Evolutionary conservation across 2,113 vertebrate genomes (phyloP).

Genomic region (Globicephala melas): DNA sequence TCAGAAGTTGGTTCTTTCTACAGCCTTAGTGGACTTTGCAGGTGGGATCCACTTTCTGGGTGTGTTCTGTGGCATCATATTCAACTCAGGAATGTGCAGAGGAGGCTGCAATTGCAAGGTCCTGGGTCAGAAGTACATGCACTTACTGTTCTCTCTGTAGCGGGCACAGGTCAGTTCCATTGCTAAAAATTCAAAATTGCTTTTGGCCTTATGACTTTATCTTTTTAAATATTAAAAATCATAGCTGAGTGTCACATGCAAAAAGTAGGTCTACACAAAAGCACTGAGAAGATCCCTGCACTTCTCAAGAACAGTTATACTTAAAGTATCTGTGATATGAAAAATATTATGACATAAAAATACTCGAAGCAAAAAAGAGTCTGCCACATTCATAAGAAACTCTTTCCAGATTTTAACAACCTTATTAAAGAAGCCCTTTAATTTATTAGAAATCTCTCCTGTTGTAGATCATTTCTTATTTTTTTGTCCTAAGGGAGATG

Average conservation of each 20-base stretch:
- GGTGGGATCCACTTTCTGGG: not conserved
- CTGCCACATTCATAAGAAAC: conserved; percentile 37
- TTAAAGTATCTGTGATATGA: conserved; percentile 37
- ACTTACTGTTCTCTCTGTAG: not conserved
- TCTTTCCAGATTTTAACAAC: conserved; percentile 63
- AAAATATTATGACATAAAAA: conserved; percentile 61
- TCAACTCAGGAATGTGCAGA: not conserved
- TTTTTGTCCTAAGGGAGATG: conserved; percentile 39
- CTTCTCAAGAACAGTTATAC: conserved; percentile 23
- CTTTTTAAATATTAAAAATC: conserved; percentile 54
- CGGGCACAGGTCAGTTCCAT: not conserved
- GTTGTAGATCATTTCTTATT: conserved; percentile 54
- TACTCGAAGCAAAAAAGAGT: conserved; percentile 18
- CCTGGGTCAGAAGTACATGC: not conserved
- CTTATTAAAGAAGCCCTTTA: conserved; percentile 54
- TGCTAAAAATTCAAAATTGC: not conserved
- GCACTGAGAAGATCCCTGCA: not conserved
- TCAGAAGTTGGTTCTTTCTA: not conserved
- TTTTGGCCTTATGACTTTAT: not conserved
- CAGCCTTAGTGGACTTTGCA: not conserved
- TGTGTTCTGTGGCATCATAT: not conserved
- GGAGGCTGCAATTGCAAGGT: not conserved
- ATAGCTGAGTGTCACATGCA: not conserved
- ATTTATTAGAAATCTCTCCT: conserved; percentile 51
- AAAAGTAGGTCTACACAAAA: not conserved